These are phyloP conservation scores for Parazoanthus atlanticus DNA, from an alignment of 92 coral and sea anemone species.

Conservation along the genomic window DNA sequence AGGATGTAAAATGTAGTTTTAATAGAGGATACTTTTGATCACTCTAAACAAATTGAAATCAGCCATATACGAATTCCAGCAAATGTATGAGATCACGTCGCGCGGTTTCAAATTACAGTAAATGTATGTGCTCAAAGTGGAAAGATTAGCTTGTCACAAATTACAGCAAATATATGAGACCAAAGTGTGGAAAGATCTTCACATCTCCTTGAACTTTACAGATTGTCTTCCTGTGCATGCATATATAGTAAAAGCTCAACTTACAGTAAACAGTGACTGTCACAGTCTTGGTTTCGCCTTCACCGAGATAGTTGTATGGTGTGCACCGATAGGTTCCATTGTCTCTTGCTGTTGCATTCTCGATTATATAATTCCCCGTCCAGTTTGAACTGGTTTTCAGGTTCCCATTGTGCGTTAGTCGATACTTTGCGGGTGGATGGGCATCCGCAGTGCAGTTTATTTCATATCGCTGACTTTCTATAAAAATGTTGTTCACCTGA, in stretches of 20 bases:
- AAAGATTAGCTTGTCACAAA: too few species aligned
- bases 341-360: not conserved
- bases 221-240: too few species aligned
- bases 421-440: not conserved
- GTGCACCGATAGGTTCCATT: not conserved
- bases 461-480: not conserved
- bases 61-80: too few species aligned
- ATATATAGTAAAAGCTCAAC: not conserved
- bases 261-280: not conserved
- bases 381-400: not conserved
- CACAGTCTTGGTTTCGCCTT: not conserved
- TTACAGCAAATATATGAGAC: too few species aligned
- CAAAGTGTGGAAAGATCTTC: too few species aligned
- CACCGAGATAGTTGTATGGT: conserved; percentile 9
- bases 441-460: conserved; percentile 11
- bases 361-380: not conserved
- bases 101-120: too few species aligned
- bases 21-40: too few species aligned
- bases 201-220: too few species aligned
- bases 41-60: too few species aligned
- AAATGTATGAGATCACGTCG: too few species aligned
- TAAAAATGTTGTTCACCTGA: not conserved
- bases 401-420: not conserved
- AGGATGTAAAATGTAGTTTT: too few species aligned
- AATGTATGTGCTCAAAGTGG: too few species aligned